Percentiles rank a stretch among this genome's conserved stretches.
Evolutionary conservation across 2,888 invertebrate genomes (phyloP).

Genomic region (Notodonta dromedarius): DNA sequence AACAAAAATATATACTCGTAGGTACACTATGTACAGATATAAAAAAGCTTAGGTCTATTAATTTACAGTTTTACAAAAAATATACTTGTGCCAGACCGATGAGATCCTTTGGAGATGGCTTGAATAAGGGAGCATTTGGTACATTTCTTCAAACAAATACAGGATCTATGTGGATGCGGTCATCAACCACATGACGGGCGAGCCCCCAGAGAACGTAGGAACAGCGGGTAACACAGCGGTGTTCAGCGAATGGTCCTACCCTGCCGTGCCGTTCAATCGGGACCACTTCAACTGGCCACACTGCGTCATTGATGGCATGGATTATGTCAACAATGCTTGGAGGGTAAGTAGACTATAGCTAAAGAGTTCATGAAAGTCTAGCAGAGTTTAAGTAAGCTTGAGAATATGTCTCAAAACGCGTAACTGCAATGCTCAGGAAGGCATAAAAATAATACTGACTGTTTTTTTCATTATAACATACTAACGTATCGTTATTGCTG

Average conservation of each 20-base stretch:
- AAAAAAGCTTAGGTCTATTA: too few relatives aligned
- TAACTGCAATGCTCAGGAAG: too few relatives aligned
- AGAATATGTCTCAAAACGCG: background rate
- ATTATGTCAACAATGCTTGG: conserved; percentile 84
- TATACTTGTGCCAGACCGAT: too few relatives aligned
- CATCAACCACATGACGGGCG: conserved; percentile 93
- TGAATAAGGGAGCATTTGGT: too few relatives aligned
- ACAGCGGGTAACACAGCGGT: conserved; percentile 86
- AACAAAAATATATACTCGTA: too few relatives aligned
- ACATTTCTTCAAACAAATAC: too few relatives aligned
- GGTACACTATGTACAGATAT: too few relatives aligned
- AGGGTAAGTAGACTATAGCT: conserved; percentile 70
- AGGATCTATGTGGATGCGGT: conserved; percentile 94
- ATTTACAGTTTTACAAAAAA: too few relatives aligned
- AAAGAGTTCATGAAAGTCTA: background rate
- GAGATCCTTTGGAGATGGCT: too few relatives aligned
- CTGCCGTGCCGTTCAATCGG: conserved; percentile 86
- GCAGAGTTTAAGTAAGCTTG: background rate
- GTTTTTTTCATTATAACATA: too few relatives aligned
- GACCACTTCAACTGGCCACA: conserved; percentile 87
- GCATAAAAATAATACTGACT: too few relatives aligned
- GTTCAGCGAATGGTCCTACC: conserved; percentile 80
- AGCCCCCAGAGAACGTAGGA: conserved; percentile 79
- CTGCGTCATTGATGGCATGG: conserved; percentile 87
- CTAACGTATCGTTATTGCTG: too few relatives aligned